phyloP scores from a whole-genome alignment of 2,113 vertebrate species.

The Amazona vittata region DNA sequence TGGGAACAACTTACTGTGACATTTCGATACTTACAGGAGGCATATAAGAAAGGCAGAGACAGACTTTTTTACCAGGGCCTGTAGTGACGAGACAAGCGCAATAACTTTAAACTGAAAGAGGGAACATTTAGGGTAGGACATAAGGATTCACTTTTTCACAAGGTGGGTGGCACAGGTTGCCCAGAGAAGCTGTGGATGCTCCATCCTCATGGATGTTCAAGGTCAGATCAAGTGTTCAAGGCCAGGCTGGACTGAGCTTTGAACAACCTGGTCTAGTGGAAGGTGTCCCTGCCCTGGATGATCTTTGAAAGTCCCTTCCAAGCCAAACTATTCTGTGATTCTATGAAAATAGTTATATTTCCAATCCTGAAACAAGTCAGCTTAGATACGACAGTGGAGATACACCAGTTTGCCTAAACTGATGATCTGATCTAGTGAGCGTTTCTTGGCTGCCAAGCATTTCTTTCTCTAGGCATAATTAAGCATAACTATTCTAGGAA shows the following conservation, averaged over 20 bases:
- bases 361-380: neutral
- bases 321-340: neutral
- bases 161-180: neutral
- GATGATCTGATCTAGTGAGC: neutral
- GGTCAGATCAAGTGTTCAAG: neutral
- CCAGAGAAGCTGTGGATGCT: neutral
- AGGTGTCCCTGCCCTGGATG: neutral
- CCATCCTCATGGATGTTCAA: neutral
- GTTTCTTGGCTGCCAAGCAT: neutral
- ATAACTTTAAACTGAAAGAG: neutral
- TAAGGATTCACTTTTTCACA: neutral
- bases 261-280: neutral
- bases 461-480: neutral
- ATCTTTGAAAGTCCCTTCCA: neutral
- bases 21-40: neutral
- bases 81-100: neutral
- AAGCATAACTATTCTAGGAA: neutral
- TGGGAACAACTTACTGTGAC: accelerated
- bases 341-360: neutral
- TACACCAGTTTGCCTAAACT: neutral
- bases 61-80: neutral
- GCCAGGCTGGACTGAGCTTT: neutral
- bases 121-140: neutral
- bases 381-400: neutral
- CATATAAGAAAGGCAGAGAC: neutral